Evolutionary conservation across 2,797 vertebrate species (phyloP).

Genomic region (Jordanella pulchra): DNA sequence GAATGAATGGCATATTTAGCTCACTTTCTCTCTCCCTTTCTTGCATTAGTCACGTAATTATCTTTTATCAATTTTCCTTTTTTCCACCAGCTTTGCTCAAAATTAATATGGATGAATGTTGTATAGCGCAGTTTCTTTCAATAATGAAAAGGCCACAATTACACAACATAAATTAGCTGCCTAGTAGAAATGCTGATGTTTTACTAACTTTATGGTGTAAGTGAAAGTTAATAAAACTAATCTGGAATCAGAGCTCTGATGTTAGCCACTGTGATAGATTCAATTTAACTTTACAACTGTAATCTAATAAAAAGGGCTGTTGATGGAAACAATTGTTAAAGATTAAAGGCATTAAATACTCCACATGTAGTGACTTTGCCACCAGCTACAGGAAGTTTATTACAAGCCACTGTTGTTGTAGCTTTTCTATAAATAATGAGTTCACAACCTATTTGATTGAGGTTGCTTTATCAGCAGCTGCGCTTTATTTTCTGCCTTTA

Average conservation of each 20-base stretch:
- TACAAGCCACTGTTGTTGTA: constrained; percentile 38
- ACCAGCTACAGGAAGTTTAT: constrained; percentile 43
- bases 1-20: constrained; percentile 49
- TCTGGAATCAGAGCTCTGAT: constrained; percentile 26
- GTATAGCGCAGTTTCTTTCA: constrained; percentile 10
- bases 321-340: constrained; percentile 20
- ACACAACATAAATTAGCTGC: constrained; percentile 26
- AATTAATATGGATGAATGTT: constrained; percentile 37
- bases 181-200: constrained; percentile 19
- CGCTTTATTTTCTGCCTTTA: constrained; percentile 51
- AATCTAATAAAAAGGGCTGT: constrained; percentile 8
- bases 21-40: constrained; percentile 19
- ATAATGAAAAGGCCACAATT: constrained; percentile 30
- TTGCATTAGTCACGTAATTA: constrained; percentile 47
- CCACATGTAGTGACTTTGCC: constrained; percentile 35
- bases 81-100: constrained; percentile 16
- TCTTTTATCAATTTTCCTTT: constrained; percentile 38
- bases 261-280: background rate
- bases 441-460: constrained; percentile 47
- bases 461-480: constrained; percentile 54
- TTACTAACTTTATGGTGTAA: constrained; percentile 26
- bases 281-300: constrained; percentile 8
- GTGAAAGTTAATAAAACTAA: constrained; percentile 29
- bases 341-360: constrained; percentile 31
- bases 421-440: constrained; percentile 55